These are phyloP conservation scores for Suncus etruscus DNA, from an alignment of 2,113 vertebrate species.

Conservation along the genomic window DNA sequence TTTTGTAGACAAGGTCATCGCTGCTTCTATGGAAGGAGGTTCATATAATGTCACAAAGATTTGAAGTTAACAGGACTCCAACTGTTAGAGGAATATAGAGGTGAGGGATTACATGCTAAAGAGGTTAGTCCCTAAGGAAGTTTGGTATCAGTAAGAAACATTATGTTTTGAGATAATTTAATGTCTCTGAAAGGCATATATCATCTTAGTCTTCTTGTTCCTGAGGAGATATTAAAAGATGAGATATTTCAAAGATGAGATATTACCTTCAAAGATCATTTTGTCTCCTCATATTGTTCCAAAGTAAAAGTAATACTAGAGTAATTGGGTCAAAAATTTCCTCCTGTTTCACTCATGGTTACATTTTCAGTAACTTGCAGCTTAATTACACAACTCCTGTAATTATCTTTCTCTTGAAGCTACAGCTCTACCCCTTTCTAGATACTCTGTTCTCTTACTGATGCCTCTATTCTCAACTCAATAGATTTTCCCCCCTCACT, in stretches of 20 bases:
- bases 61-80: neutral
- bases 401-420: accelerated
- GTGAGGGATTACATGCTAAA: neutral
- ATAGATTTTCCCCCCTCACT: neutral
- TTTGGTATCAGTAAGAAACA: neutral
- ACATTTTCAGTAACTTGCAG: neutral
- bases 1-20: neutral
- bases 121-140: neutral
- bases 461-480: neutral
- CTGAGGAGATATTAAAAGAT: neutral
- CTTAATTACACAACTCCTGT: neutral
- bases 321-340: neutral
- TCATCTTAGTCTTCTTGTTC: neutral
- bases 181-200: neutral
- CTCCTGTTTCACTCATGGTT: neutral
- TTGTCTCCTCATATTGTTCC: neutral
- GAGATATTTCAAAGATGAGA: neutral
- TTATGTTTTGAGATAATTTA: neutral
- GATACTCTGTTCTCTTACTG: neutral
- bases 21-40: neutral
- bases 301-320: neutral
- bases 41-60: neutral
- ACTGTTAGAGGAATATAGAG: neutral
- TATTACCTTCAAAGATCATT: neutral
- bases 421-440: accelerated